Evolutionary conservation across 1,140 invertebrate species (phyloP).

Genomic region (Drosophila pandora): DNA sequence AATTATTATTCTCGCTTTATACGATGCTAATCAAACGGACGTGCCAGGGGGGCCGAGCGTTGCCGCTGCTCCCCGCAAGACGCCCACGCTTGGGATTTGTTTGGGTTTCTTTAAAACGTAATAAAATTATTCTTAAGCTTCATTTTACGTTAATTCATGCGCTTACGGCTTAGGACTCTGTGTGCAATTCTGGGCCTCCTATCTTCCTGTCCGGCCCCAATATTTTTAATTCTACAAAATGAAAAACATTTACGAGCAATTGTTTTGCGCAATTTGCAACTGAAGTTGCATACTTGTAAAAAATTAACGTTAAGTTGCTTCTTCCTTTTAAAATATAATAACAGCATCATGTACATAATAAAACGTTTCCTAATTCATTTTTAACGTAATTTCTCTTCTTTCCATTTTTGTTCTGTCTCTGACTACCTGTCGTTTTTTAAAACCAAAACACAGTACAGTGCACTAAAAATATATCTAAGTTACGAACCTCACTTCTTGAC

Average conservation of each 20-base stretch:
- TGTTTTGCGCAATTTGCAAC: slow-evolving; percentile 54
- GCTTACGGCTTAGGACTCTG: slow-evolving; percentile 39
- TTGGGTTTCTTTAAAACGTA: slow-evolving; percentile 61
- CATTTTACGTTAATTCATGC: slow-evolving; percentile 35
- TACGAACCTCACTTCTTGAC: slow-evolving; percentile 8
- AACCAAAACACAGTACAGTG: slow-evolving; percentile 82
- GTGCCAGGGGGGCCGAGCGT: slow-evolving; percentile 2
- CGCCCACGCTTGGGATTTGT: slow-evolving; percentile 45
- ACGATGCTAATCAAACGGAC: slow-evolving; percentile 57
- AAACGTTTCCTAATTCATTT: slow-evolving; percentile 70
- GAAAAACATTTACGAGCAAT: slow-evolving; percentile 69
- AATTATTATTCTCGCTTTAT: slow-evolving; percentile 44
- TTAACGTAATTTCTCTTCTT: slow-evolving; percentile 45
- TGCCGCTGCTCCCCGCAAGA: background rate
- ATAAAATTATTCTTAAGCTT: slow-evolving; percentile 57
- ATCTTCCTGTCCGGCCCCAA: slow-evolving; percentile 21
- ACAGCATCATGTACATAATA: slow-evolving; percentile 82
- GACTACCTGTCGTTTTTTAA: slow-evolving; percentile 71
- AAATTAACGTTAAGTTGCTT: slow-evolving; percentile 69
- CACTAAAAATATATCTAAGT: slow-evolving; percentile 66
- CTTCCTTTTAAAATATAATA: slow-evolving; percentile 77
- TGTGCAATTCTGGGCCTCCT: slow-evolving; percentile 43
- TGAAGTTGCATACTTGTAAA: slow-evolving; percentile 49
- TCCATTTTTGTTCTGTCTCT: slow-evolving; percentile 27
- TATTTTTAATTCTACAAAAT: slow-evolving; percentile 58